Conservation (phyloP, 2,113 vertebrate species). For the Bostrychus sinensis region DNA sequence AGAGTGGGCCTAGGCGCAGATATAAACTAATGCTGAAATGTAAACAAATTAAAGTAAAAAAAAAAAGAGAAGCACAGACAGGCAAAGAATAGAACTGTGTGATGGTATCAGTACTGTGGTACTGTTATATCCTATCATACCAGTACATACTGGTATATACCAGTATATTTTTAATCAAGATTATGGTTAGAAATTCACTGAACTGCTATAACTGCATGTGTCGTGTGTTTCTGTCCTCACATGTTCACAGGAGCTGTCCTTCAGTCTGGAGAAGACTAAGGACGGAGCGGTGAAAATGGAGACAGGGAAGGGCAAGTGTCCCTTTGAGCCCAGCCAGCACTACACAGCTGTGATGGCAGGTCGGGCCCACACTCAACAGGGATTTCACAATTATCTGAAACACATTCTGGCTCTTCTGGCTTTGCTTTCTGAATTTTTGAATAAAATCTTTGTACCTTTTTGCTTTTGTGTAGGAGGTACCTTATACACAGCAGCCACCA, state of each 20-base stretch:
- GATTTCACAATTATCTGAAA: too few species aligned
- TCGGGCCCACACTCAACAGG: constrained; percentile 18
- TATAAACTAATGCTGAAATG: too few species aligned
- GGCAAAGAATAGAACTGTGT: too few species aligned
- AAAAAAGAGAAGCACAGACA: too few species aligned
- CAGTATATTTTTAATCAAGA: not conserved
- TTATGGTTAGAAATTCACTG: too few species aligned
- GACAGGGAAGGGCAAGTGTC: constrained; percentile 87
- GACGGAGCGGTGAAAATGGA: constrained; percentile 77
- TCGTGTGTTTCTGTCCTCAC: not conserved
- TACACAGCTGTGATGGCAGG: constrained; percentile 88
- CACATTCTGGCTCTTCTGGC: accelerated
- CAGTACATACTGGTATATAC: too few species aligned
- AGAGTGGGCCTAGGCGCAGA: too few species aligned
- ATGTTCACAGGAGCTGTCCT: constrained; percentile 78
- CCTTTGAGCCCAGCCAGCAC: constrained; percentile 88
- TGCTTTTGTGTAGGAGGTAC: constrained; percentile 71
- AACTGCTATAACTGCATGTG: not conserved
- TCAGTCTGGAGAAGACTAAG: constrained; percentile 78
- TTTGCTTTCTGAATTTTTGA: too few species aligned
- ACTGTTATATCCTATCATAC: too few species aligned
- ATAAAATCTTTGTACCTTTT: too few species aligned
- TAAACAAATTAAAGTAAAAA: too few species aligned
- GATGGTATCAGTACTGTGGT: too few species aligned
- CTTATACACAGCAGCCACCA: constrained; percentile 86